Evolutionary conservation across 92 coral and sea anemone genomes (phyloP).

Genomic region (Porites divaricata): DNA sequence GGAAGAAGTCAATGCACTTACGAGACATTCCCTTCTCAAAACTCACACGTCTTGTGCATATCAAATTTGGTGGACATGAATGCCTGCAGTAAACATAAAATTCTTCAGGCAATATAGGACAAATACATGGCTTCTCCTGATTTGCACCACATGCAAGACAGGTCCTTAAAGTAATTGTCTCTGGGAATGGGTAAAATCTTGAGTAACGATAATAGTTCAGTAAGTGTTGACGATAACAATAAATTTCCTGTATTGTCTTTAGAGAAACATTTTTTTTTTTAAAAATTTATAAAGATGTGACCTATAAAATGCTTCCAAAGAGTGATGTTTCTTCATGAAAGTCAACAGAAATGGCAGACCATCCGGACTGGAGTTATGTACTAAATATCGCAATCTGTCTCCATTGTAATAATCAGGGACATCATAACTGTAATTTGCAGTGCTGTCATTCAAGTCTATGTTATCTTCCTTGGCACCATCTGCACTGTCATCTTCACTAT

Average conservation of each 20-base stretch:
- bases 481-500: no score
- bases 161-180: neutral
- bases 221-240: neutral
- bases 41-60: neutral
- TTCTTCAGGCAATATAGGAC: conserved; percentile 1
- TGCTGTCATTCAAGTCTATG: no score
- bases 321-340: conserved; percentile 13
- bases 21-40: neutral
- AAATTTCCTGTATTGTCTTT: neutral
- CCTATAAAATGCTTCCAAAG: neutral
- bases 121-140: neutral
- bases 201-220: neutral
- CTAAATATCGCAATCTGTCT: conserved; percentile 20
- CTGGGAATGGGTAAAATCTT: conserved; percentile 15
- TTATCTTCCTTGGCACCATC: no score
- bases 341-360: conserved; percentile 27
- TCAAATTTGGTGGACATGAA: conserved; percentile 5
- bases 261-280: neutral
- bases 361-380: conserved; percentile 24
- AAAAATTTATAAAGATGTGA: conserved; percentile 3
- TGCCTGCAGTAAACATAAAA: conserved; percentile 13
- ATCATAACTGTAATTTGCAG: no score
- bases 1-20: conserved; percentile 14
- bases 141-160: conserved; percentile 8
- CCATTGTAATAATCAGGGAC: neutral